Conservation (phyloP, 2,797 vertebrate species). For the Arctocebus calabarensis region DNA sequence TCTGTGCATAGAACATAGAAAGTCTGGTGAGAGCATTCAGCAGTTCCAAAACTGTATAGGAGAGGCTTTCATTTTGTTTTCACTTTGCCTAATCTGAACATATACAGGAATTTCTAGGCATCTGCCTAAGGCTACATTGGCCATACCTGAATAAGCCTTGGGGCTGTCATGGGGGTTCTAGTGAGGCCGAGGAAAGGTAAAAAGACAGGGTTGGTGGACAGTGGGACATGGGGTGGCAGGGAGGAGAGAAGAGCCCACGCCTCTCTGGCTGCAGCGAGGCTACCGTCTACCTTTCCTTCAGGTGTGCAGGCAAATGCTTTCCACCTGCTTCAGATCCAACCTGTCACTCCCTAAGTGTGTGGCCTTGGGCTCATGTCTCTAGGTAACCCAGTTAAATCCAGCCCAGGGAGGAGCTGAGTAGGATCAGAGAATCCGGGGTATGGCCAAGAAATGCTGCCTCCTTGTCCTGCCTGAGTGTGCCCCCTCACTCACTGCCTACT, state of each 20-base stretch:
- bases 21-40: background rate
- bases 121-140: background rate
- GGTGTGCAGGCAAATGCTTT: fast-evolving
- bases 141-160: too few species aligned
- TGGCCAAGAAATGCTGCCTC: background rate
- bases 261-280: fast-evolving
- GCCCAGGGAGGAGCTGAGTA: background rate
- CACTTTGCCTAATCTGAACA: background rate
- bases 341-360: too few species aligned
- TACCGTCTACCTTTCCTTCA: background rate
- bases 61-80: background rate
- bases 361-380: too few species aligned
- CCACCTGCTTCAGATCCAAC: background rate
- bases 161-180: background rate
- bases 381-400: background rate
- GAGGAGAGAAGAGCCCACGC: background rate
- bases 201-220: background rate
- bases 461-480: background rate
- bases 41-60: background rate
- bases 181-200: background rate
- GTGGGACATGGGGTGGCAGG: fast-evolving
- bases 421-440: background rate
- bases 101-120: background rate
- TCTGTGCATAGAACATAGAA: background rate
- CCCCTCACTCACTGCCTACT: fast-evolving